Evolutionary conservation across 2,888 invertebrate genomes (phyloP).

Genomic region (Leptodirus hochenwartii): DNA sequence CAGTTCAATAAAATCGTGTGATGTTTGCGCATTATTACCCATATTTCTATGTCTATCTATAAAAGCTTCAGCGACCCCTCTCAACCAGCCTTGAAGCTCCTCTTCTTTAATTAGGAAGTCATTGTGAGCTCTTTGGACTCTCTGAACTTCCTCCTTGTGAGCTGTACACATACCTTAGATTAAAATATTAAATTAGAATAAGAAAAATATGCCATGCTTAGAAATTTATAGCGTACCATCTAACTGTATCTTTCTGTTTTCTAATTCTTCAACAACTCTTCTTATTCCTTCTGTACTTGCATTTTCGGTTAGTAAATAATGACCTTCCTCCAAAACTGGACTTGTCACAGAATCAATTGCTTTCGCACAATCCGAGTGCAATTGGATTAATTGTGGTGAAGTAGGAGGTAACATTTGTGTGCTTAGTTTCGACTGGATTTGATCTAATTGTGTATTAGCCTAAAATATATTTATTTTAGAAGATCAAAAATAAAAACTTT

Average conservation of each 20-base stretch:
- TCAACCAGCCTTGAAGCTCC: slow-evolving; percentile 53
- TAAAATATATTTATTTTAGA: slow-evolving; percentile 19
- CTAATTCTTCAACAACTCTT: slow-evolving; percentile 49
- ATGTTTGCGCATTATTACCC: slow-evolving; percentile 46
- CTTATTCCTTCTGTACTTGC: slow-evolving; percentile 50
- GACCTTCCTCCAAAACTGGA: slow-evolving; percentile 51
- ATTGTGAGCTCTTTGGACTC: slow-evolving; percentile 47
- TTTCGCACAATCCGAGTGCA: slow-evolving; percentile 44
- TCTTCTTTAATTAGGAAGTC: slow-evolving; percentile 51
- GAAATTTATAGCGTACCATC: too few relatives aligned
- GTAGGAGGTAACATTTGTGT: slow-evolving; percentile 42
- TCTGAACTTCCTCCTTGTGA: slow-evolving; percentile 47
- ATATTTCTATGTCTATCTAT: slow-evolving; percentile 54
- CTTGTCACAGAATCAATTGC: slow-evolving; percentile 48
- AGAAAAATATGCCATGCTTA: too few relatives aligned
- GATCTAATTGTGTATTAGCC: slow-evolving; percentile 53
- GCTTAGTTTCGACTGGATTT: slow-evolving; percentile 53
- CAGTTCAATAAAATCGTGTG: slow-evolving; percentile 52
- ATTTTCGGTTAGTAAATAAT: slow-evolving; percentile 48
- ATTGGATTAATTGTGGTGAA: slow-evolving; percentile 45
- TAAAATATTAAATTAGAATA: too few relatives aligned
- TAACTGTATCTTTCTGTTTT: slow-evolving; percentile 49
- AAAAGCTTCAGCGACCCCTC: slow-evolving; percentile 52
- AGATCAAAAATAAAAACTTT: slow-evolving; percentile 2
- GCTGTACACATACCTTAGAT: slow-evolving; percentile 45